Base-by-base conservation (phyloP, 35 echinoderm and acorn worm genomes). In the Heliocidaris tuberculata region DNA sequence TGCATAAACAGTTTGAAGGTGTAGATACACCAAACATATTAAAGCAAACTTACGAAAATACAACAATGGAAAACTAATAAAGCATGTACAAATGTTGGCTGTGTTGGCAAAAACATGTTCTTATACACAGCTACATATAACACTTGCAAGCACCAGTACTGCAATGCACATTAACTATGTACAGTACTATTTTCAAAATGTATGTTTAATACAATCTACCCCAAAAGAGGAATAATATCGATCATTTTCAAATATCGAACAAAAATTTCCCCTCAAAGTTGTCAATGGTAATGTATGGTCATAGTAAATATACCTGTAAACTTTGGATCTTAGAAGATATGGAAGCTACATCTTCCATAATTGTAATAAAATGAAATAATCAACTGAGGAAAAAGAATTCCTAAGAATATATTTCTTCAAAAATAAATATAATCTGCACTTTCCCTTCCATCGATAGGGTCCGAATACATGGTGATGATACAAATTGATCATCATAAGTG, bases 181-280 rank as follows among this genome's bases (percentile, higher is more conserved):
- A n/a, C n/a, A n/a, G n/a, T n/a, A n/a, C n/a, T n/a, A 47, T 31
- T 30, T 86, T 10, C 8, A 21, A 86, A 7, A 86, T 86, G 85
- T 86, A 86, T 86, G 85, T 21, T 9, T 21, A 86, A 86, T 21
- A 21, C 85, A 86, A 86, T 30, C 13, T 10, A 21, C 13, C 27
- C 27, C 85, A 21, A n/a, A 9, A 86, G n/a, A 86, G 85, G n/a
- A 86, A 86, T n/a, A 86, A 13, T 86, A 35, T 30, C 21, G 24
- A 92, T 92, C 21, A 92, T 92, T 1, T 92, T 48, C 89, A 92
- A 92, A 92, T 9, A 92, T 48, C 42, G n/a, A n/a, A 92, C 2
- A 92, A 92, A 92, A 47, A 15, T 59, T 12, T 86, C 9, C 31
- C 21, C 21, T 13, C 13, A 86, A 30, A 32, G 31, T 86, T 86